Conservation (phyloP, 2,797 vertebrate species). For the Scolopax bukidnonensis region DNA sequence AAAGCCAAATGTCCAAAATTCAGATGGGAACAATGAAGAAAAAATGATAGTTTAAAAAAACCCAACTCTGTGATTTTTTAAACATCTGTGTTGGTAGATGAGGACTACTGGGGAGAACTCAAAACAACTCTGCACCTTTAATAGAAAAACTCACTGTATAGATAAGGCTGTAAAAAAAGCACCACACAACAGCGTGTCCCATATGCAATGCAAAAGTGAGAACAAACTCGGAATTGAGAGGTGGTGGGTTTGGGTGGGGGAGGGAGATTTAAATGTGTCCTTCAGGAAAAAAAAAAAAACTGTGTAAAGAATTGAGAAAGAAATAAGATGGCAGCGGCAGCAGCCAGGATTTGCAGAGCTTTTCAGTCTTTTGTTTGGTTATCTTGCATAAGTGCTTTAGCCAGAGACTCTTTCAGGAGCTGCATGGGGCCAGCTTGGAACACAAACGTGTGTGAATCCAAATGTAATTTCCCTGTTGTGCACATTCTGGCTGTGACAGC, state of each 20-base stretch:
- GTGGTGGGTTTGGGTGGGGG: background rate
- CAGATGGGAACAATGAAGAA: background rate
- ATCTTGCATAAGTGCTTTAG: constrained; percentile 65
- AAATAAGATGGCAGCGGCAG: constrained; percentile 12
- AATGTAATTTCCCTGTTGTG: constrained; percentile 67
- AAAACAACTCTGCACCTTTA: background rate
- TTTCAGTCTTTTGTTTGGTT: constrained; percentile 66
- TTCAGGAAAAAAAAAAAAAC: constrained; percentile 8
- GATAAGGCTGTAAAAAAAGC: background rate
- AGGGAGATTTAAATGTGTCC: background rate
- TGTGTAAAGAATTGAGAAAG: constrained; percentile 22
- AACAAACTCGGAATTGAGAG: background rate
- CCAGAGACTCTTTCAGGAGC: constrained; percentile 60
- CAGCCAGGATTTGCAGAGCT: constrained; percentile 45
- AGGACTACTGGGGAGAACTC: background rate
- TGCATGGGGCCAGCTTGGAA: constrained; percentile 62
- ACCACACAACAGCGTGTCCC: background rate
- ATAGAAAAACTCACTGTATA: background rate
- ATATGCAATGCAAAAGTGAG: background rate
- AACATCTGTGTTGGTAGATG: background rate
- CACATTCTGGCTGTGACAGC: constrained; percentile 42
- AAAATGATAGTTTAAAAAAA: background rate
- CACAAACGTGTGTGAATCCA: constrained; percentile 62
- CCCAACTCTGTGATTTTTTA: background rate
- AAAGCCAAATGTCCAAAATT: background rate